Conservation (phyloP, 1,140 invertebrate species). For the Harpegnathos saltator region DNA sequence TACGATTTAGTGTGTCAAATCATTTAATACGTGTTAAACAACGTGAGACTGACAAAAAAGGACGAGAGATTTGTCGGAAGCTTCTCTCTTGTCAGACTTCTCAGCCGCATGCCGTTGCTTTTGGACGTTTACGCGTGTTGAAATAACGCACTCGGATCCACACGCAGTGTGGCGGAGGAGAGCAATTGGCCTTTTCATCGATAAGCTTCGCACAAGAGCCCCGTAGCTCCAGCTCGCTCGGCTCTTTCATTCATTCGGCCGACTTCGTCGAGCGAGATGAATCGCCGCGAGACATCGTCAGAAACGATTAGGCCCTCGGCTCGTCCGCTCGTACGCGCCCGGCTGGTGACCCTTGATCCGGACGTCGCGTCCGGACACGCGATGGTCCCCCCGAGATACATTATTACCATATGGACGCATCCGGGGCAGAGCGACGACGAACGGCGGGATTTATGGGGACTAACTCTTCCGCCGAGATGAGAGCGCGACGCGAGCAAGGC, state of each 20-base stretch:
- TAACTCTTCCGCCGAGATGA: constrained; percentile 51
- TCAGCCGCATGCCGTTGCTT: no score
- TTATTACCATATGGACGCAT: constrained; percentile 53
- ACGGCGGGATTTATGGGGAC: constrained; percentile 37
- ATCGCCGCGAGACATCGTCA: constrained; percentile 9
- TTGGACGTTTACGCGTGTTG: no score
- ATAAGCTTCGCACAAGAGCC: no score
- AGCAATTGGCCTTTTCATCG: neutral
- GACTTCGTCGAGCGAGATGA: neutral
- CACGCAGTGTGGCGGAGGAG: no score
- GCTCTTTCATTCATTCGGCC: constrained; percentile 12
- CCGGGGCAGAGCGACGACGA: constrained; percentile 31
- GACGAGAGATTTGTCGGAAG: no score
- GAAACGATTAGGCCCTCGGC: constrained; percentile 39
- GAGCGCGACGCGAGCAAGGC: constrained; percentile 3
- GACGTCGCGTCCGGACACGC: constrained; percentile 39
- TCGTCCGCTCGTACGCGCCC: constrained; percentile 13
- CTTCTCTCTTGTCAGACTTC: no score
- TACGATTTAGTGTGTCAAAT: no score
- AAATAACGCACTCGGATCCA: no score
- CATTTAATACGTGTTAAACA: no score
- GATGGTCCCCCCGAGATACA: constrained; percentile 52
- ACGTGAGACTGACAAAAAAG: neutral
- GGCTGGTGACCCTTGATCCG: constrained; percentile 56
- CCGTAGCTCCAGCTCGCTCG: neutral